Conservation (phyloP, 2,888 invertebrate species). For the Cataglyphis cursor region DNA sequence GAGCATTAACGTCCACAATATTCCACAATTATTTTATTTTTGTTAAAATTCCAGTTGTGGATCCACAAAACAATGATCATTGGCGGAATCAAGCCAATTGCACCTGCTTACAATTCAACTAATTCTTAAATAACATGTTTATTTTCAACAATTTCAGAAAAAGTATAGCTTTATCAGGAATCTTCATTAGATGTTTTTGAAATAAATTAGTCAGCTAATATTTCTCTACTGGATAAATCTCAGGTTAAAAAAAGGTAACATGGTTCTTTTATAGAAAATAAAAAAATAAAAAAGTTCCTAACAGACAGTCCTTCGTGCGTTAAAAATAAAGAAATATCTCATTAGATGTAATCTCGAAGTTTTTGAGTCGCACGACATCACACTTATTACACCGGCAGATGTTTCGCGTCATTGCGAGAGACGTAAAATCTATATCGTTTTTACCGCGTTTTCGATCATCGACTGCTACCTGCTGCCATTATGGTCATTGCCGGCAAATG, state of each 20-base stretch:
- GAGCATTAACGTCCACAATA: not conserved
- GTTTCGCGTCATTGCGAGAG: conserved; percentile 54
- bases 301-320: conserved; percentile 53
- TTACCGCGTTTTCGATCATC: conserved; percentile 71
- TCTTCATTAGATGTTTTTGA: not conserved
- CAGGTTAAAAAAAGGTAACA: not conserved
- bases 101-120: conserved; percentile 6
- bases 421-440: conserved; percentile 62
- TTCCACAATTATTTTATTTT: not conserved
- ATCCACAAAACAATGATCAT: not conserved
- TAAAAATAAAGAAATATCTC: conserved; percentile 60
- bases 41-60: conserved; percentile 8
- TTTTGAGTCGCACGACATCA: conserved; percentile 56
- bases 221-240: not conserved
- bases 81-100: not conserved
- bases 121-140: conserved; percentile 29
- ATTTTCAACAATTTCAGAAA: not conserved
- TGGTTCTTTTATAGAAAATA: not conserved
- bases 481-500: conserved; percentile 21
- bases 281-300: conserved; percentile 22
- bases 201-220: not conserved
- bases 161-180: not conserved
- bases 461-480: conserved; percentile 63
- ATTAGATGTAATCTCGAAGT: conserved; percentile 55
- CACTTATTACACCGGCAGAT: conserved; percentile 65